Conservation (phyloP, 2,113 vertebrate genomes). For the Lophius piscatorius region DNA sequence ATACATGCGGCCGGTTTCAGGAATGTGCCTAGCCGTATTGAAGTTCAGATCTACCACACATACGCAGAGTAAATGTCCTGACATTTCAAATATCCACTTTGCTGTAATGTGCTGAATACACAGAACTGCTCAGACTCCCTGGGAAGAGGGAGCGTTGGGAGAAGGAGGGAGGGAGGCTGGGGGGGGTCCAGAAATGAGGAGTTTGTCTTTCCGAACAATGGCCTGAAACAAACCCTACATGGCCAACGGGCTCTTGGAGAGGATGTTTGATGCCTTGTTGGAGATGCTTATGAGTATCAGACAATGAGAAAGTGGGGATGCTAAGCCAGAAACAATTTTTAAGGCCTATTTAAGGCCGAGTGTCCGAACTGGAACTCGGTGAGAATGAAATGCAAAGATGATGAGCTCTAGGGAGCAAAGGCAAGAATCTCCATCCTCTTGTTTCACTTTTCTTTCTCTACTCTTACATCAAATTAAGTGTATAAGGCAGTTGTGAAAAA, state of each 20-base stretch:
- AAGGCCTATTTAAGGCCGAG: conserved; percentile 1
- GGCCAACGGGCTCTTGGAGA: conserved; percentile 42
- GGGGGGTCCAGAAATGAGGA: conserved; percentile 42
- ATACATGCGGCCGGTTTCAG: conserved; percentile 67
- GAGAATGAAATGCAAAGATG: no score
- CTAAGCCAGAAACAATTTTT: conserved; percentile 27
- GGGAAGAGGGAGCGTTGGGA: conserved; percentile 43
- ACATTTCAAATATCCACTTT: conserved; percentile 77
- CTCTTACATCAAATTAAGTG: no score
- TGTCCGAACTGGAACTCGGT: no score
- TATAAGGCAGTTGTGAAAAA: no score
- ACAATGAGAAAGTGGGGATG: conserved; percentile 29
- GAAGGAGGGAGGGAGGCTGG: conserved; percentile 25
- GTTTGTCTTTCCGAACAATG: conserved; percentile 44
- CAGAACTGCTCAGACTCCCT: conserved; percentile 56
- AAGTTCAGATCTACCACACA: conserved; percentile 70
- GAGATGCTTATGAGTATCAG: conserved; percentile 48
- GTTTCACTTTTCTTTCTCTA: no score
- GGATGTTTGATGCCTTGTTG: conserved; percentile 36
- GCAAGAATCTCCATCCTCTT: no score
- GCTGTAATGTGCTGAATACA: conserved; percentile 73
- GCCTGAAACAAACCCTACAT: conserved; percentile 45
- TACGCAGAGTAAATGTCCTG: conserved; percentile 78
- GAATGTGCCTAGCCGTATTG: conserved; percentile 65
- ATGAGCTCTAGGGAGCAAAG: no score